These are phyloP conservation scores for Apodemia hepburni DNA, from an alignment of 2,888 invertebrate genomes.

Conservation along the genomic window DNA sequence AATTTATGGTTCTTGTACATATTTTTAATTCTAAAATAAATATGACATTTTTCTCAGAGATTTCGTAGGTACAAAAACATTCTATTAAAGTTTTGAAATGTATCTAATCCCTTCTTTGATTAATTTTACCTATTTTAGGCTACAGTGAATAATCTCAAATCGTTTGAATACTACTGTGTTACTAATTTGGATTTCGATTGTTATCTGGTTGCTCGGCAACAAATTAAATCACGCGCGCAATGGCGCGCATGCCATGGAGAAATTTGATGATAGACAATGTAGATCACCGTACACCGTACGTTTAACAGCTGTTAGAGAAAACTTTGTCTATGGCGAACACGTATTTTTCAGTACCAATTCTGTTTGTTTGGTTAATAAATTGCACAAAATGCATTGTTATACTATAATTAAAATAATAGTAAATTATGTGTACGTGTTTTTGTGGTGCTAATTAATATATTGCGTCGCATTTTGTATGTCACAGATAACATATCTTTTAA, in stretches of 20 bases:
- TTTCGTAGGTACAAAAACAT: background rate
- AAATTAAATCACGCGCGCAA: conserved; percentile 66
- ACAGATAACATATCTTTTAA: no score
- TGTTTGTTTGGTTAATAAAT: background rate
- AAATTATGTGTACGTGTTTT: no score
- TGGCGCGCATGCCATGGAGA: background rate
- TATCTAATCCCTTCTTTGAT: background rate
- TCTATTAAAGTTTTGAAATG: background rate
- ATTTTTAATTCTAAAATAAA: background rate
- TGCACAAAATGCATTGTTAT: no score
- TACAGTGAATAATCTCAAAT: background rate
- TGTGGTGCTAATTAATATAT: no score
- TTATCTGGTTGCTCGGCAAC: conserved; percentile 68
- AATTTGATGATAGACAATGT: background rate
- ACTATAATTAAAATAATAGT: no score
- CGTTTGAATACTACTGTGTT: conserved; percentile 42
- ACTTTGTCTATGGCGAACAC: background rate
- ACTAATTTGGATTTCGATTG: conserved; percentile 42
- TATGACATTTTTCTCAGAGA: background rate
- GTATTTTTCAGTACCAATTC: background rate
- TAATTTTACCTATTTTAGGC: background rate
- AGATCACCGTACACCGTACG: background rate
- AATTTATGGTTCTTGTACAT: background rate
- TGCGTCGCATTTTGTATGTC: no score
- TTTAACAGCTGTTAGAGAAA: background rate